Base-by-base conservation (phyloP, 1,140 invertebrate species). In the Sarcophaga peregrina region DNA sequence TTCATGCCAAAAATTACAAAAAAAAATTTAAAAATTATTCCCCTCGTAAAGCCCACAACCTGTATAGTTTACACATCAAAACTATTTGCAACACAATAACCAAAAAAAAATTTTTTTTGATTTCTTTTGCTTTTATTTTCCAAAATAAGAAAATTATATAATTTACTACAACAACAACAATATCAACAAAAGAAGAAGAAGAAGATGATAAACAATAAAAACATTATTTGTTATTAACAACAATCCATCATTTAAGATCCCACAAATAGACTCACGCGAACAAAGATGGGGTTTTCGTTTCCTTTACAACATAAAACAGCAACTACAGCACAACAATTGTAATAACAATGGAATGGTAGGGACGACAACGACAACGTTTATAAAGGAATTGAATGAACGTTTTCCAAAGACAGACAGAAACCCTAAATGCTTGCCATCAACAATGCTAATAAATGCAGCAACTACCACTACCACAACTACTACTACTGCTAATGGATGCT, bases 101-200 rank as follows among this genome's bases (percentile, higher is more conserved):
- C 25, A 37, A 37, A 37, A 37, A 37, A 37, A 37, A 37, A 37
- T 37, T n/a, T n/a, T n/a, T n/a, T n/a, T 37, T 37, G 25, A 2
- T 37, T 37, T 37, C 25, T 37, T 37, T 37, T 1, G 25, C 25
- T 37, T 37, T 37, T 37, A 37, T 37, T 37, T 37, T 2, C 4
- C n/a, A 68, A 68, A 68, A 68, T 68, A 20, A 68, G 62, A 68
- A 68, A 68, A 68, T 68, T 68, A 68, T 68, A 68, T 68, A 68
- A 68, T 20, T 68, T 68, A 20, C 62, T 9, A 68, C 15, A 58
- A 58, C n/a, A 58, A 58, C 11, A 58, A 58, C 11, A 58, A 58
- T n/a, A n/a, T n/a, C n/a, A 58, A n/a, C 3, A 58, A 1, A n/a
- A 58, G 10, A 58, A 17, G 15, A n/a, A 20, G 20, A 68, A 20